phyloP scores from a whole-genome alignment of 2,113 vertebrate genomes.

The Thalassarche chlororhynchos region DNA sequence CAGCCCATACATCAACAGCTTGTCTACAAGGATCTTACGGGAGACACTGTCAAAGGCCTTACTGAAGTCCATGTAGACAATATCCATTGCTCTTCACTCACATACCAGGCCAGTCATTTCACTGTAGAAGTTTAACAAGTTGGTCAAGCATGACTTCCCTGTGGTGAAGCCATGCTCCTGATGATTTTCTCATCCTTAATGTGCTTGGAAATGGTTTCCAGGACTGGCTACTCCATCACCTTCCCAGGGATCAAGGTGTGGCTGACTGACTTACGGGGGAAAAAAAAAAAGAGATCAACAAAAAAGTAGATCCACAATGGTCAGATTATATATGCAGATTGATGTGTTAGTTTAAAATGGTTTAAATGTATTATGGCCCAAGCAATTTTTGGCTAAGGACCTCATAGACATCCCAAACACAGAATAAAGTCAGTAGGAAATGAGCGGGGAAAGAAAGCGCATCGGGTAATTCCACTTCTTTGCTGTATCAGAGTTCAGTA shows the following conservation, averaged over 20 bases:
- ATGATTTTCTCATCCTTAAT: not conserved
- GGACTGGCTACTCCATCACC: not conserved
- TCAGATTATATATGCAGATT: not conserved
- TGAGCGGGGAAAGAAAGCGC: not conserved
- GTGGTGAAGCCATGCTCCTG: not conserved
- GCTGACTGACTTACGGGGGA: not conserved
- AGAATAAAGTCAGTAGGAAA: not conserved
- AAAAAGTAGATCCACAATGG: not conserved
- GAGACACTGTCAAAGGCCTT: not conserved
- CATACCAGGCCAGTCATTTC: not conserved
- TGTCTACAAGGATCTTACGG: fast-evolving
- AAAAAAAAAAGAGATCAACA: not conserved
- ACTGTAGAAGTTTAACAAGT: not conserved
- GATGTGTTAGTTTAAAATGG: not conserved
- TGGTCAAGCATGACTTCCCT: not conserved
- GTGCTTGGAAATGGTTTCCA: not conserved
- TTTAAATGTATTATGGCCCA: not conserved
- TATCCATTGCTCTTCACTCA: not conserved
- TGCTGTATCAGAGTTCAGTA: not conserved
- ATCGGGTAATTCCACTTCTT: not conserved
- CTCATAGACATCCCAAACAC: not conserved
- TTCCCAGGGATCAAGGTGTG: not conserved
- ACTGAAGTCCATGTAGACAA: not conserved
- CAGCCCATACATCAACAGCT: not conserved
- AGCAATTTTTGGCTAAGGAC: not conserved